A percentile compares a stretch with the other conserved stretches of the same genome.
Evolutionary conservation across 2,888 invertebrate genomes (phyloP).

Genomic region (Didymodactylos carnosus): DNA sequence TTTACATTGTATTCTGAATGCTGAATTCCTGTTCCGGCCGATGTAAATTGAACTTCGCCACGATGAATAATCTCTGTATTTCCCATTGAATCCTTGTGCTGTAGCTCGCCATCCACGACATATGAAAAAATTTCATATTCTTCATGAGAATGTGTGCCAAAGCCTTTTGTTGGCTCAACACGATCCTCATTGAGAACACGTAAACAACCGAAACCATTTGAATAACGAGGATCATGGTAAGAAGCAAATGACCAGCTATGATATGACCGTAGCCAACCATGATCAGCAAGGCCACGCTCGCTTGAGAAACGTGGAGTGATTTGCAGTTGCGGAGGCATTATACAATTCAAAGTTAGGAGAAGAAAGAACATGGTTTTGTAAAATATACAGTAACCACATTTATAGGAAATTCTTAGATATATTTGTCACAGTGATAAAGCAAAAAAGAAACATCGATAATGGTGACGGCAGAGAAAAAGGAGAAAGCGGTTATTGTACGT

Average conservation of each 20-base stretch:
- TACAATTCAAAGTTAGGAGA: neutral
- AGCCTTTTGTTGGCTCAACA: neutral
- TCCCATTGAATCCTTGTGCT: constrained; percentile 1
- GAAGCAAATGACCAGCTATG: neutral
- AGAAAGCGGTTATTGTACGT: neutral
- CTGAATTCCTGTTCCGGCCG: constrained; percentile 1
- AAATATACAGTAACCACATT: neutral
- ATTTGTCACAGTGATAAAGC: neutral
- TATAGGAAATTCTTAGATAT: neutral
- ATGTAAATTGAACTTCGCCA: neutral
- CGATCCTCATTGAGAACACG: neutral
- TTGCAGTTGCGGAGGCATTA: neutral
- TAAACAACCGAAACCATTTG: neutral
- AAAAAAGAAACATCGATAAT: neutral
- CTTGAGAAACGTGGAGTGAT: neutral
- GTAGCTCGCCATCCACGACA: neutral
- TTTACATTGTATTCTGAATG: neutral
- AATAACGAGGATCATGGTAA: neutral
- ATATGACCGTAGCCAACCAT: neutral
- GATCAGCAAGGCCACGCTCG: neutral
- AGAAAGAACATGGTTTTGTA: neutral
- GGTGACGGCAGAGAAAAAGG: neutral
- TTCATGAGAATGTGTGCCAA: neutral
- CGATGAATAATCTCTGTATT: neutral
- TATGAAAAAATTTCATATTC: constrained; percentile 1